Evolutionary conservation across 2,888 invertebrate genomes (phyloP).

Genomic region (Cephus runcator): DNA sequence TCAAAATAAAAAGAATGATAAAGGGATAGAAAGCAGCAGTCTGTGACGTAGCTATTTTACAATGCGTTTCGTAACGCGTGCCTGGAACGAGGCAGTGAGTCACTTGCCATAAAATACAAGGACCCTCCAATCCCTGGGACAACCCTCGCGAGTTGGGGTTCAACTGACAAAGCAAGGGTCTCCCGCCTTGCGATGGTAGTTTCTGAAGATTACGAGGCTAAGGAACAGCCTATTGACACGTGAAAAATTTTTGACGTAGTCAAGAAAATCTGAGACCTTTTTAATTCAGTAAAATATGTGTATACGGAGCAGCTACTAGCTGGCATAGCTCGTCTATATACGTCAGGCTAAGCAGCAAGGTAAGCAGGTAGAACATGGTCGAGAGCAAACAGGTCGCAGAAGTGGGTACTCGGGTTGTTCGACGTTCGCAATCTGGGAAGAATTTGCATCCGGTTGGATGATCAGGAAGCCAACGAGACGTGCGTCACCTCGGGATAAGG

Average conservation of each 20-base stretch:
- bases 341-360: neutral
- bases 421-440: conserved; percentile 24
- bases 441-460: conserved; percentile 30
- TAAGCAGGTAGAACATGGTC: neutral
- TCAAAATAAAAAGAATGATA: neutral
- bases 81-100: conserved; percentile 34
- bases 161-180: neutral
- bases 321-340: neutral
- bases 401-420: conserved; percentile 26
- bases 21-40: neutral
- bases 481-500: conserved; percentile 17
- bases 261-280: neutral
- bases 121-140: conserved; percentile 23
- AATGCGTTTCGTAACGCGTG: neutral
- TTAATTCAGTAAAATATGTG: neutral
- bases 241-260: neutral
- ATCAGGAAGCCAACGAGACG: conserved; percentile 31
- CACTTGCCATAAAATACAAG: conserved; percentile 48
- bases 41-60: neutral
- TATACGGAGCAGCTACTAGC: neutral
- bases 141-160: conserved; percentile 7
- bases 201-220: neutral
- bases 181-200: neutral
- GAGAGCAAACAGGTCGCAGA: neutral
- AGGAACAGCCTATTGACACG: neutral